A percentile compares a stretch with the other conserved stretches of the same genome.
Conservation (phyloP, 2,888 invertebrate genomes). For the Drosophila ustulata region DNA sequence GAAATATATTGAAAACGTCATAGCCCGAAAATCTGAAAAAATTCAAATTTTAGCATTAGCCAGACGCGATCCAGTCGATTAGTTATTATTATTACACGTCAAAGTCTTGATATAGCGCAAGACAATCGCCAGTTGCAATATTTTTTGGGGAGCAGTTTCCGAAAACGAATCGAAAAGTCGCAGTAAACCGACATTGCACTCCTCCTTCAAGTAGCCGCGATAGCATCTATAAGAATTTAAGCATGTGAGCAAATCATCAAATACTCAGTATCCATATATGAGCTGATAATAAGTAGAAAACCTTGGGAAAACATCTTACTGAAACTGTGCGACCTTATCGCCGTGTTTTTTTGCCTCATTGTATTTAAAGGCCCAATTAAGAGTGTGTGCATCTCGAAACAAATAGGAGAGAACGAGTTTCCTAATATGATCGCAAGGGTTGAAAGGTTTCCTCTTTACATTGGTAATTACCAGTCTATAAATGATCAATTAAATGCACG, state of each 20-base stretch:
- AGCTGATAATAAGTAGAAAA: background rate
- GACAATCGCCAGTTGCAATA: constrained; percentile 59
- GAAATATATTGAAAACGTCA: constrained; percentile 58
- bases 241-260: background rate
- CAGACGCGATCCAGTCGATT: background rate
- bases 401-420: constrained; percentile 56
- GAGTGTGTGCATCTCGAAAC: constrained; percentile 59
- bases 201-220: constrained; percentile 54
- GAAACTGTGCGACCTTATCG: constrained; percentile 48
- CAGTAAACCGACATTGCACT: constrained; percentile 66
- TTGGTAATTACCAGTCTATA: constrained; percentile 40
- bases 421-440: constrained; percentile 34
- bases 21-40: constrained; percentile 49
- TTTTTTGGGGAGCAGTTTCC: constrained; percentile 63
- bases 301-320: constrained; percentile 34
- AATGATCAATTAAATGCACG: constrained; percentile 7
- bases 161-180: constrained; percentile 65
- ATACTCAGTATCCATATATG: background rate
- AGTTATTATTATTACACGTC: constrained; percentile 49
- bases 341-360: constrained; percentile 35
- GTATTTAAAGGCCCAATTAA: constrained; percentile 52
- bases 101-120: constrained; percentile 36
- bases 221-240: constrained; percentile 48
- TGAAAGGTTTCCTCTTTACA: constrained; percentile 32
- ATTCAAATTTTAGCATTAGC: background rate